A percentile compares a stretch with the other conserved stretches of the same genome.
Conservation (phyloP, 2,888 invertebrate genomes). For the Masnerella sp. region DNA sequence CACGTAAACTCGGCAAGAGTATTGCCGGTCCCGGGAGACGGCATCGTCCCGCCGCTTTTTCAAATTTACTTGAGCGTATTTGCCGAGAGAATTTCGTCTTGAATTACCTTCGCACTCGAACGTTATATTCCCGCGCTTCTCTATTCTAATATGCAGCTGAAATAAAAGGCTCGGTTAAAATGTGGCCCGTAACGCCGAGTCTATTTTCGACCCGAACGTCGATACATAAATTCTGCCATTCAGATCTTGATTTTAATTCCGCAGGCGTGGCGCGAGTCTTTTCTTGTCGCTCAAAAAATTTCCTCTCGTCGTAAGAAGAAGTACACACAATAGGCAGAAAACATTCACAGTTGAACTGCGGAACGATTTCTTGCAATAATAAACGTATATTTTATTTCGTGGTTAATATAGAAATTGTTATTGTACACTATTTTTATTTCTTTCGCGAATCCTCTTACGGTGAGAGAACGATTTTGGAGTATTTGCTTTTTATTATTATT, state of each 20-base stretch:
- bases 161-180: constrained; percentile 43
- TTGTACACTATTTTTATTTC: not conserved
- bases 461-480: too few species aligned
- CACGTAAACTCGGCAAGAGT: constrained; percentile 50
- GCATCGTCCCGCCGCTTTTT: constrained; percentile 44
- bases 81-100: constrained; percentile 50
- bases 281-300: too few species aligned
- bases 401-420: not conserved
- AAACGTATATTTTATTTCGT: not conserved
- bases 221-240: constrained; percentile 17
- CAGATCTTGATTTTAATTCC: not conserved
- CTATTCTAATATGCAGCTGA: constrained; percentile 35
- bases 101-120: constrained; percentile 49
- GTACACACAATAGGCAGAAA: too few species aligned
- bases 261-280: not conserved
- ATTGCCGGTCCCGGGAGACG: constrained; percentile 42
- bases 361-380: not conserved
- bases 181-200: constrained; percentile 12
- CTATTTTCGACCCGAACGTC: constrained; percentile 8
- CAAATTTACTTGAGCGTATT: constrained; percentile 54
- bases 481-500: too few species aligned
- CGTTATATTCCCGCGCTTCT: constrained; percentile 42
- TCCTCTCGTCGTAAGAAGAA: too few species aligned
- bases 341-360: not conserved
- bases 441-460: too few species aligned